Evolutionary conservation across 2,113 vertebrate species (phyloP).

Genomic region (Noturus placidus): DNA sequence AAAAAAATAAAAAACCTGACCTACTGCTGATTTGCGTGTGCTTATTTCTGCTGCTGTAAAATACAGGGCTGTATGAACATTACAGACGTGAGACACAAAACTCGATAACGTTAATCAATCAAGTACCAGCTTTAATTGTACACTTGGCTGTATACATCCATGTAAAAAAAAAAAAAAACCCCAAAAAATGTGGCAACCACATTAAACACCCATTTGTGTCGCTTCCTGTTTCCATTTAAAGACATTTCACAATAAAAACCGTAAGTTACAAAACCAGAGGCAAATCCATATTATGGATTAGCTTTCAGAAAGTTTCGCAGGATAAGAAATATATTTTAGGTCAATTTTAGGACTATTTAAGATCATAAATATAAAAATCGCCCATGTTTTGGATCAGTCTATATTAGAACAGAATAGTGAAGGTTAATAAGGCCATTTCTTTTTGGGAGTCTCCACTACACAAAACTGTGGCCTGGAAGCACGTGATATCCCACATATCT

Average conservation of each 20-base stretch:
- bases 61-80: not conserved
- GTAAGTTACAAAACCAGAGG: conserved; percentile 11
- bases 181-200: conserved; percentile 46
- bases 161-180: conserved; percentile 73
- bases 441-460: conserved; percentile 17
- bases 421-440: conserved; percentile 33
- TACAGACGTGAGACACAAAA: not conserved
- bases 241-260: conserved; percentile 39
- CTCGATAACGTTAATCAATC: not conserved
- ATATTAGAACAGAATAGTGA: not conserved
- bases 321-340: conserved; percentile 34
- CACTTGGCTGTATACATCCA: conserved; percentile 58
- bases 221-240: conserved; percentile 42
- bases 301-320: conserved; percentile 22
- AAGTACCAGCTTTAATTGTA: conserved; percentile 71
- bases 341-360: not conserved
- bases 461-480: conserved; percentile 65
- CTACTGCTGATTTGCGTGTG: not conserved
- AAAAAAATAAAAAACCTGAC: not conserved
- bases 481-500: conserved; percentile 47
- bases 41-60: not conserved
- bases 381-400: not conserved
- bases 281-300: conserved; percentile 1
- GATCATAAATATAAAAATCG: conserved; percentile 15
- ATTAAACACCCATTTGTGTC: conserved; percentile 31